Evolutionary conservation across 2,888 invertebrate genomes (phyloP), one percentile per base, ranked within the genome.

Genomic region (Heliconius hortense): DNA sequence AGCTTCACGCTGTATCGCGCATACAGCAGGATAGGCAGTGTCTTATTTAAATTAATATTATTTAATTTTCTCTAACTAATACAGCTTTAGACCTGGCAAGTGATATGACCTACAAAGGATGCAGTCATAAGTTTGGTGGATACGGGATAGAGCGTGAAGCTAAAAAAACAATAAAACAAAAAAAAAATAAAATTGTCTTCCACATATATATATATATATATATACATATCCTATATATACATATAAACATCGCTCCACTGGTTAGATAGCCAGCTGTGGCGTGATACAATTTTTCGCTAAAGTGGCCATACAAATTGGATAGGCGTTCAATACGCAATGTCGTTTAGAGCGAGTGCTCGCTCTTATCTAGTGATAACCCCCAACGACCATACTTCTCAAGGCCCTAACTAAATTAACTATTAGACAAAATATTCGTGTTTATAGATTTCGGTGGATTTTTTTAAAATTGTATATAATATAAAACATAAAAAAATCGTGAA

Each of bases 261-360:
- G 77, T 67, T 74, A 81, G 90, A 90, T 89, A 90, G 84, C 86
- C 92, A 91, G 91, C 90, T 91, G 92, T 80, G 86, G 92, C 81
- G 86, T 81, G 85, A 89, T 89, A 94, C 93, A 94, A 94, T 94
- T 94, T 94, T 89, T 90, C 94, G 94, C 91, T 92, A 87, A 90
- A 90, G 84, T 89, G 93, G 88, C 85, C 88, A 67, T 56, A 87
- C 87, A 92, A 92, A 94, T 94, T 92, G 93, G 90, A 93, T 92
- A 88, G 87, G 82, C 82, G 85, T 81, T 82, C 82, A 88, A 88
- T 89, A 88, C 87, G 84, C 82, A 80, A 81, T 87, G 87, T 84
- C 86, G 86, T 85, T 90, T 72, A 68, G 67, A 75, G 67, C 72
- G 67, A 66, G 67, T 68, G 67, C 67, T 67, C 43, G 60, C 56